Evolutionary conservation across 2,113 vertebrate species (phyloP), one percentile per base, ranked within the genome.

Genomic region (Archocentrus centrarchus): DNA sequence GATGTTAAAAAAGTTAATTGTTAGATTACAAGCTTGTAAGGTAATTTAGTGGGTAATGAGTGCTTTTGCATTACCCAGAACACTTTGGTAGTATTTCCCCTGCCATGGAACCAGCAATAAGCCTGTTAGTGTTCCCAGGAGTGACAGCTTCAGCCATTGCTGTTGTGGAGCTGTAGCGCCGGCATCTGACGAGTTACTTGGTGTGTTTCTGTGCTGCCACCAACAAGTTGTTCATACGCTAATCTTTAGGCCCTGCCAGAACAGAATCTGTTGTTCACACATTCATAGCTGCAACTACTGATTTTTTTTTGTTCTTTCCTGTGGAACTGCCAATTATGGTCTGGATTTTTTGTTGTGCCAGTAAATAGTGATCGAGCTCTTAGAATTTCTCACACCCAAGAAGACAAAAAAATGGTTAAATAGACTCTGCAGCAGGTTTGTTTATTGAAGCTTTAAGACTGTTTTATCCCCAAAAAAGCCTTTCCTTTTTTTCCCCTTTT

Each of bases 391-490:
- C 63, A 66, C 63, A 66, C 22, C 22, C 39, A 66, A 66, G 44
- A 27, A 44, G 39, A 66, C 39, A 66, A 66, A 17, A 7, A 17
- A 66, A 44, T 20, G 0, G 13, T 27, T 47, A 66, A 44, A 27
- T 27, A 44, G n/a, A 53, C 44, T 53, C 39, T 27, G 37, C 63
- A 44, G 63, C 63, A 66, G 39, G 24, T 66, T 22, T 44, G 22
- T 68, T 68, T 0, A 2, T 22, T 44, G n/a, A 66, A 24, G 63
- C 1, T 66, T 66, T 44, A 39, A 44, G 15, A n/a, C 13, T 0
- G 13, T 17, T 66, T 66, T 24, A 66, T 66, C 39, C 0, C 7
- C 39, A 44, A 44, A 44, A 44, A 35, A 24, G 4, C 5, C 2
- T 66, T 66, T 66, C 35, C 35, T 35, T 35, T 6, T 6, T 35